Conservation (phyloP, 2,113 vertebrate genomes). For the Drymodes brunneopygia region DNA sequence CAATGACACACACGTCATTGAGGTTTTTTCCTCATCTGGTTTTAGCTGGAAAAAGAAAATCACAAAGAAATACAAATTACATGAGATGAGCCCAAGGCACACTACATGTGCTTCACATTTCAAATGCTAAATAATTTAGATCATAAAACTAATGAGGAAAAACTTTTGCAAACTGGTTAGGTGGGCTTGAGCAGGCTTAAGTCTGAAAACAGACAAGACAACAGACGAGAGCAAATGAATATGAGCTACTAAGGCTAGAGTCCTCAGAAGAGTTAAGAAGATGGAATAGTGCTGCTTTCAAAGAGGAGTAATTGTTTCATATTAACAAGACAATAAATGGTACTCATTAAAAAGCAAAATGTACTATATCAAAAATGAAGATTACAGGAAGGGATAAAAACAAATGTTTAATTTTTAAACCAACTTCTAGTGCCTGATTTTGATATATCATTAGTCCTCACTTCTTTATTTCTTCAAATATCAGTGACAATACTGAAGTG, state of each 20-base stretch:
- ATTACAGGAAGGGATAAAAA: neutral
- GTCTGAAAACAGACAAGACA: neutral
- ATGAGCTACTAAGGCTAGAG: neutral
- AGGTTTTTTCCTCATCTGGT: neutral
- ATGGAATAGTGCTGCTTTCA: neutral
- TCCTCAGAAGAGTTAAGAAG: neutral
- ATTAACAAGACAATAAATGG: neutral
- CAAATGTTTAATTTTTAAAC: neutral
- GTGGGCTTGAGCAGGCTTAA: neutral
- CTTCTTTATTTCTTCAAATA: neutral
- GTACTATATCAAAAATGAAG: neutral
- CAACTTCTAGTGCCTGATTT: neutral
- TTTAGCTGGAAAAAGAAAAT: neutral
- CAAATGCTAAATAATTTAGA: neutral
- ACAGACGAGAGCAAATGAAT: neutral
- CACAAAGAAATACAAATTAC: neutral
- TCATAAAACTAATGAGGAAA: neutral
- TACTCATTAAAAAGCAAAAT: neutral
- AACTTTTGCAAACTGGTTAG: neutral
- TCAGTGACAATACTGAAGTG: neutral
- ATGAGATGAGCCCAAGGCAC: neutral
- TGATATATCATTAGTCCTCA: neutral
- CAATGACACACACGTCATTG: neutral
- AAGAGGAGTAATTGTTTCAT: neutral
- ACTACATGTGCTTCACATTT: neutral